Conservation (phyloP, 2,888 invertebrate species). For the Phortica magna region DNA sequence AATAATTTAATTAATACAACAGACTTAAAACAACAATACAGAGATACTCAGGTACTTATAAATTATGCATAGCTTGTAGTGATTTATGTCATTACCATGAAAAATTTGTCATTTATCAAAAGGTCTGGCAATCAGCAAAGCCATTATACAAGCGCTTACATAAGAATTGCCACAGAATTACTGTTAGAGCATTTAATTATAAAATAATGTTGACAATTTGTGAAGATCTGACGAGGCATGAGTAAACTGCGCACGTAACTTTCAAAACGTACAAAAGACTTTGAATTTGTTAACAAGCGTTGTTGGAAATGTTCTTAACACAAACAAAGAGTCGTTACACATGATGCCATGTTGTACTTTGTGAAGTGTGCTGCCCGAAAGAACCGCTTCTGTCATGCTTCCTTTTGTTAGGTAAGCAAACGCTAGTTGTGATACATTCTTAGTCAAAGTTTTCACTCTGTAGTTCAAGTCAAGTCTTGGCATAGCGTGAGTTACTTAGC, state of each 20-base stretch:
- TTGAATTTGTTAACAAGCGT: not conserved
- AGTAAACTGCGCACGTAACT: slow-evolving; percentile 20
- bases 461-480: no score
- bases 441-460: no score
- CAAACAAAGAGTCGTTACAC: no score
- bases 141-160: slow-evolving; percentile 1
- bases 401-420: no score
- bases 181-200: slow-evolving; percentile 19
- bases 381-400: no score
- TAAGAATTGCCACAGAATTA: not conserved
- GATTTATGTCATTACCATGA: slow-evolving; percentile 26
- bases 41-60: slow-evolving; percentile 11
- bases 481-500: no score
- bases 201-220: not conserved
- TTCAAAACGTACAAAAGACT: not conserved
- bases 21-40: not conserved
- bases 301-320: no score
- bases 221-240: slow-evolving; percentile 5
- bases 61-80: slow-evolving; percentile 21
- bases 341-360: no score
- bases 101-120: slow-evolving; percentile 25
- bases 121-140: not conserved
- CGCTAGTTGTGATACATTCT: no score
- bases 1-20: no score
- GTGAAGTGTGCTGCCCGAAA: no score